These are phyloP conservation scores for Danionella cerebrum DNA, from an alignment of 2,113 vertebrate species.

Conservation along the genomic window DNA sequence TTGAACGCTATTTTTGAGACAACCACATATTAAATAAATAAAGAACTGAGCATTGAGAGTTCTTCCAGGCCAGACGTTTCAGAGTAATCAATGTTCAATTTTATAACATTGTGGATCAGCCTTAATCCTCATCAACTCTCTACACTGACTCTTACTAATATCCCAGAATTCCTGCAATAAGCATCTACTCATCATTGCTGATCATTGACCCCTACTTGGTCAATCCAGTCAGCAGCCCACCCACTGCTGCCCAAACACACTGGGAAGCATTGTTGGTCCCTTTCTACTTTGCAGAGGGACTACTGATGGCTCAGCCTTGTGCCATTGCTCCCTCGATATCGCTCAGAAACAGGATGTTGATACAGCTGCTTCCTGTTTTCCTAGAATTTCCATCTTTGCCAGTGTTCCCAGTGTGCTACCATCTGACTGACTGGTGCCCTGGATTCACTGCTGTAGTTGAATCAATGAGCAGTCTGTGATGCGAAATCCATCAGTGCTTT, in stretches of 20 bases:
- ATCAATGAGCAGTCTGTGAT: conserved; percentile 7
- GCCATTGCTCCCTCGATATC: conserved; percentile 21
- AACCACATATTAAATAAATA: no score
- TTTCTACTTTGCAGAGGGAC: conserved; percentile 3
- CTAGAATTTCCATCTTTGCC: conserved; percentile 26
- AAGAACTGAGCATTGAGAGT: no score
- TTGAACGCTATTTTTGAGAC: no score
- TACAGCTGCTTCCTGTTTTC: conserved; percentile 69
- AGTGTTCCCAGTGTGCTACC: conserved; percentile 25
- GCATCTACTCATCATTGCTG: no score
- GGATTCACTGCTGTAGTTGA: no score
- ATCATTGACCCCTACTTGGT: background rate
- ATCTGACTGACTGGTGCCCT: conserved; percentile 1
- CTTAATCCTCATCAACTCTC: no score
- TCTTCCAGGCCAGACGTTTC: no score
- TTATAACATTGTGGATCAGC: no score
- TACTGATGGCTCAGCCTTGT: conserved; percentile 34
- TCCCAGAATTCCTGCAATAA: no score
- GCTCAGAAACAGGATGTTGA: conserved; percentile 60
- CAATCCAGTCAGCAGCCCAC: conserved; percentile 30
- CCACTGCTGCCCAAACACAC: conserved; percentile 37
- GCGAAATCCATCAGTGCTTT: background rate
- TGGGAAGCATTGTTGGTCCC: conserved; percentile 45
- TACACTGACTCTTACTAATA: no score
- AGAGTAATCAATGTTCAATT: no score